Evolutionary conservation across 2,113 vertebrate species (phyloP), one percentile per base, ranked within the genome.

Genomic region (Colius striatus): DNA sequence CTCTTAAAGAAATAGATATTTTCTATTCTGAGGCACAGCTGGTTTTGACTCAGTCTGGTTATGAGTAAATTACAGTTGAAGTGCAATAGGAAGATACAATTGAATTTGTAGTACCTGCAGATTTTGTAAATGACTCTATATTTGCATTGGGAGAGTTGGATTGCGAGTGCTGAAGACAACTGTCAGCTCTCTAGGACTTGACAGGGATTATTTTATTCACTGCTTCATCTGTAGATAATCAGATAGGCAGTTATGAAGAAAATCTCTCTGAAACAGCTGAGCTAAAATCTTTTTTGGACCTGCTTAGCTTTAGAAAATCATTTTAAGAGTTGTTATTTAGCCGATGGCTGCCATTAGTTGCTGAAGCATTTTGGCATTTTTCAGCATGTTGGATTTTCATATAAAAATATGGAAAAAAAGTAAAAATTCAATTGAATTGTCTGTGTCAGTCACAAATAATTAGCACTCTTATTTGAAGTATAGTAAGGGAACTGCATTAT

Each of bases 61-160:
- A 78, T 68, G 63, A 86, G 80, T 68, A 97, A 90, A 94, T 92
- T 94, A 91, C 48, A 89, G 53, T 71, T 87, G 73, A 92, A 96
- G 84, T 84, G 76, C 26, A 55, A 81, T 50, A 75, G 61, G 61
- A 94, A 68, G n/a, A 78, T 89, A 82, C 57, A 84, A 78, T 38
- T 92, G 76, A 83, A 60, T 89, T 89, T 93, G 38, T 63, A 61
- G 53, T 57, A 89, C 57, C 66, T 78, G 38, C 62, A 95, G 83
- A 45, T 86, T 74, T 84, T 57, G 34, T 65, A 92, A 84, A 89
- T 71, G 34, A 82, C 84, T 67, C 45, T 72, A 1, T 62, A 63
- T 90, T 94, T 89, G 61, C 68, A 13, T 50, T 58, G 68, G 13
- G 12, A 87, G 34, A 92, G 51, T 38, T 89, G 67, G 3, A 43